These are phyloP conservation scores for Diplosoma virens DNA, from an alignment of 23 tunicate species.

Conservation along the genomic window DNA sequence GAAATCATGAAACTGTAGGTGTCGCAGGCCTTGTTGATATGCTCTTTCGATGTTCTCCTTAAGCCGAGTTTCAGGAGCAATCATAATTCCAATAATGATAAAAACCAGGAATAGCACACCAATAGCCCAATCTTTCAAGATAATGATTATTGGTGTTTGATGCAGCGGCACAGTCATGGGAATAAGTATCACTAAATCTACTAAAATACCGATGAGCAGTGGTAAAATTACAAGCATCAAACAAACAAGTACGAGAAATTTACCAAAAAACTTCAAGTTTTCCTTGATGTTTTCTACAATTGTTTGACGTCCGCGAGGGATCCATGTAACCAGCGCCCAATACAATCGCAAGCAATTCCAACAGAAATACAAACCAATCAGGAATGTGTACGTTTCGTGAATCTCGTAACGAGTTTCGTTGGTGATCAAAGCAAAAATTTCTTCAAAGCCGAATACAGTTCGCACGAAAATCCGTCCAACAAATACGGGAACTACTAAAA, in stretches of 20 bases:
- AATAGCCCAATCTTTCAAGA: conserved; percentile 84
- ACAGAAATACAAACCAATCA: conserved; percentile 61
- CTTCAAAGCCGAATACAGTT: conserved; percentile 22
- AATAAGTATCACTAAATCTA: conserved; percentile 58
- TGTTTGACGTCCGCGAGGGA: conserved; percentile 38
- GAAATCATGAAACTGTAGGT: conserved; percentile 23
- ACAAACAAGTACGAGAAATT: conserved; percentile 13
- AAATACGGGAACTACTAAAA: conserved; percentile 42
- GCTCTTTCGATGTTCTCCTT: conserved; percentile 50
- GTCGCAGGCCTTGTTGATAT: conserved; percentile 57
- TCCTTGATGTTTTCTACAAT: conserved; percentile 24
- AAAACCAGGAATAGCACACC: conserved; percentile 52
- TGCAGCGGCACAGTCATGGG: conserved; percentile 59
- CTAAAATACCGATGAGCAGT: conserved; percentile 52
- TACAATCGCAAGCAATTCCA: conserved; percentile 34
- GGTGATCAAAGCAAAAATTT: background rate
- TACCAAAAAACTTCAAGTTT: conserved; percentile 17
- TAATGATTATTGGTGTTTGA: conserved; percentile 61
- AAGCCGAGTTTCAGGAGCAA: conserved; percentile 60
- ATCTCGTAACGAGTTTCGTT: too few relatives aligned
- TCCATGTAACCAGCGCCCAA: conserved; percentile 31
- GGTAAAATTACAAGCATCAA: conserved; percentile 46
- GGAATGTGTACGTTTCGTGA: conserved; percentile 63
- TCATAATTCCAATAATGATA: conserved; percentile 16
- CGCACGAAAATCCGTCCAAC: conserved; percentile 39